These are phyloP conservation scores for Phylloscopus collybita DNA, from an alignment of 2,797 vertebrate genomes.

Conservation along the genomic window DNA sequence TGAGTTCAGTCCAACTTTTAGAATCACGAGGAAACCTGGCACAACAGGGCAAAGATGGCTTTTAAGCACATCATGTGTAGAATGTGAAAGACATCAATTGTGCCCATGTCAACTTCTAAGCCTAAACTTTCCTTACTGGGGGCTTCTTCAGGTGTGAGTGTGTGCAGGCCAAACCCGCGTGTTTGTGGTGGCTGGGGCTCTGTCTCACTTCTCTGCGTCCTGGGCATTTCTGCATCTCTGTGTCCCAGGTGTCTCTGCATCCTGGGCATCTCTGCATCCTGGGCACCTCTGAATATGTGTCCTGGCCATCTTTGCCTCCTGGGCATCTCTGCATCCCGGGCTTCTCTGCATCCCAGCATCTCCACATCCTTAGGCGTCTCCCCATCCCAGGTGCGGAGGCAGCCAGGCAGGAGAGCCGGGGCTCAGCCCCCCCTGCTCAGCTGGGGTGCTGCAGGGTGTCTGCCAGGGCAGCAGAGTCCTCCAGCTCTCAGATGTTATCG, in stretches of 20 bases:
- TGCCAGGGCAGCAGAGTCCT: constrained; percentile 18
- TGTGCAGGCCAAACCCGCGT: not conserved
- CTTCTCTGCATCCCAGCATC: not conserved
- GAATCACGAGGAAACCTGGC: not conserved
- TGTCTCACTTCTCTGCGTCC: not conserved
- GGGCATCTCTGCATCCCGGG: not conserved
- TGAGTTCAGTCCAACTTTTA: not conserved
- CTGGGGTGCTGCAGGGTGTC: not conserved
- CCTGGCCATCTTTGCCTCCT: not conserved
- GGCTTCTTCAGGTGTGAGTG: not conserved
- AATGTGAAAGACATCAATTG: not conserved
- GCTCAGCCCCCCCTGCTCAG: not conserved
- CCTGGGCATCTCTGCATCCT: not conserved
- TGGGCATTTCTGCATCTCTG: not conserved
- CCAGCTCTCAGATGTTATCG: not conserved
- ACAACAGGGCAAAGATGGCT: not conserved
- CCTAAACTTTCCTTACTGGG: not conserved
- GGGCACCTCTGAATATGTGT: no score
- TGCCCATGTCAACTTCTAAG: not conserved
- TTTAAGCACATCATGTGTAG: not conserved
- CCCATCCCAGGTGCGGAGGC: not conserved
- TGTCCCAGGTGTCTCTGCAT: not conserved
- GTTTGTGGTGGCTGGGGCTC: not conserved
- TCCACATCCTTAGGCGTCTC: not conserved
- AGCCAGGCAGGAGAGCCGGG: accelerated